These are phyloP conservation scores for Apodemia mormo DNA, from an alignment of 2,888 invertebrate species.

Conservation along the genomic window DNA sequence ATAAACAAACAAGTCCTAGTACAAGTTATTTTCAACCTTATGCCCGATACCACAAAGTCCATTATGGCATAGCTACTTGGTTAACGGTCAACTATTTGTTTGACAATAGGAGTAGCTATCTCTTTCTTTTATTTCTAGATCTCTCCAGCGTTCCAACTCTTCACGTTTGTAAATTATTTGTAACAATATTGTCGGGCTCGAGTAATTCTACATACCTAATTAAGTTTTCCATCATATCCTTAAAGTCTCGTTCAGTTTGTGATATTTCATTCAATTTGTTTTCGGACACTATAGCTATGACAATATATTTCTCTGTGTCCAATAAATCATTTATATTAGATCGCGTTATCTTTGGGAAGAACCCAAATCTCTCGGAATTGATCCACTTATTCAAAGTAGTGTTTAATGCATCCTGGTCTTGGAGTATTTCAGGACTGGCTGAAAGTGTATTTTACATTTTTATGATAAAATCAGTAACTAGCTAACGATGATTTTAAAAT, in stretches of 20 bases:
- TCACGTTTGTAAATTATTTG: too few species aligned
- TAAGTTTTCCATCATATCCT: conserved; percentile 91
- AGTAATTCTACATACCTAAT: conserved; percentile 72
- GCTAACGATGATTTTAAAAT: too few species aligned
- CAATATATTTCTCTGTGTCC: conserved; percentile 92
- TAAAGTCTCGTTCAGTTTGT: conserved; percentile 90
- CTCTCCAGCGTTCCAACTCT: too few species aligned
- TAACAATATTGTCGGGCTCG: too few species aligned
- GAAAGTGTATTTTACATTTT: conserved; percentile 32
- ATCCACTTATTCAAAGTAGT: conserved; percentile 92
- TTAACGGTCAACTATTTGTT: too few species aligned
- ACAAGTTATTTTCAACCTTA: too few species aligned
- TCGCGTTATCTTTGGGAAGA: conserved; percentile 93
- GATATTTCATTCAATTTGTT: conserved; percentile 91
- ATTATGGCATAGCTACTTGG: too few species aligned
- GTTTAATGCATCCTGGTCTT: conserved; percentile 76
- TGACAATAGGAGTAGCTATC: too few species aligned
- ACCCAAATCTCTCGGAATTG: conserved; percentile 92
- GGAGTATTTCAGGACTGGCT: conserved; percentile 52
- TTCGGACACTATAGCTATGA: conserved; percentile 93
- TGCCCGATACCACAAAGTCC: too few species aligned
- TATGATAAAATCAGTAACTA: neutral
- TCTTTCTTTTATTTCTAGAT: too few species aligned
- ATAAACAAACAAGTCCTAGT: too few species aligned
- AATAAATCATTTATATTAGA: conserved; percentile 92